These are phyloP conservation scores for Ceratina australensis DNA, from an alignment of 1,140 invertebrate species.

Conservation along the genomic window DNA sequence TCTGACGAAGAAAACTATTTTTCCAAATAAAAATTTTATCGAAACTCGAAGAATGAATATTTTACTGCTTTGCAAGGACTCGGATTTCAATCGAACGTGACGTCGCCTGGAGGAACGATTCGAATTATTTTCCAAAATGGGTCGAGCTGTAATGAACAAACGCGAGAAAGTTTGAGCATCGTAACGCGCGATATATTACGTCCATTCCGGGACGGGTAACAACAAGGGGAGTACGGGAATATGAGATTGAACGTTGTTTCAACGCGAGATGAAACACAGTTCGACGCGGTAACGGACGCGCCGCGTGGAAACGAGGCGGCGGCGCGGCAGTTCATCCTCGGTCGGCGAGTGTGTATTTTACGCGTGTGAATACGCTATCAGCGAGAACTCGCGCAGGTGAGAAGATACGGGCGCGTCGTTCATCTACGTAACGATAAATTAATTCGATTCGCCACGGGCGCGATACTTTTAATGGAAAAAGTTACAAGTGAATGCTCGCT, in stretches of 20 bases:
- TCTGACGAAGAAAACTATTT: no score
- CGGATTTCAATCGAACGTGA: no score
- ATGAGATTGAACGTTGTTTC: slow-evolving; percentile 1
- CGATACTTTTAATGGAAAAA: neutral
- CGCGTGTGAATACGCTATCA: slow-evolving; percentile 26
- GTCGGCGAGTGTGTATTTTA: neutral
- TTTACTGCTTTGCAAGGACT: no score
- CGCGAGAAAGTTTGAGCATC: no score
- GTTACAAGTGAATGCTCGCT: neutral
- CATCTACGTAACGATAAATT: slow-evolving; percentile 34
- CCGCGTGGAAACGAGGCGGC: neutral
- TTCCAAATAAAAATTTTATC: no score
- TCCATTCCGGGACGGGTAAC: neutral
- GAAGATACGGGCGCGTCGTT: slow-evolving; percentile 14
- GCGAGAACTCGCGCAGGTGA: neutral
- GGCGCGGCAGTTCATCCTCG: no score
- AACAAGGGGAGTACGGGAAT: no score
- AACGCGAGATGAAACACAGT: slow-evolving; percentile 3
- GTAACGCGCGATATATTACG: neutral
- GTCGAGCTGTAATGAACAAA: no score
- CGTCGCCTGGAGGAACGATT: no score
- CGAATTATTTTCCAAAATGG: neutral
- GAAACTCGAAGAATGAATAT: no score
- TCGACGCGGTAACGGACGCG: no score
- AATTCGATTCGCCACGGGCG: slow-evolving; percentile 9